A percentile compares a stretch with the other conserved stretches of the same genome.
phyloP scores from a whole-genome alignment of 2,113 vertebrate species.

The Cyrtonyx montezumae region DNA sequence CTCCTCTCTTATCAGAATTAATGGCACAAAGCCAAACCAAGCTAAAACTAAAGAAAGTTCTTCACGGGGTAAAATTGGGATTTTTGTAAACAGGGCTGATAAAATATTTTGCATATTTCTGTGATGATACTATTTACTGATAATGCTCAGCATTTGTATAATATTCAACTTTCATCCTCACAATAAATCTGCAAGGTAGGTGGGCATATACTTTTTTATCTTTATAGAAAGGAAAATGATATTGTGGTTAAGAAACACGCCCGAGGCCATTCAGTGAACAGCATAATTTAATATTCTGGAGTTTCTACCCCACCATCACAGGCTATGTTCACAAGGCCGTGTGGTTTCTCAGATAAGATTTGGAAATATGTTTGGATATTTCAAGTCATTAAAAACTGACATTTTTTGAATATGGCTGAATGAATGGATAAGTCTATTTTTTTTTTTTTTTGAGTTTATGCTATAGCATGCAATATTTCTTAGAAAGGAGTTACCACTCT shows the following conservation, averaged over 20 bases:
- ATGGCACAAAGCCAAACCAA: neutral
- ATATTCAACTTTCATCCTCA: neutral
- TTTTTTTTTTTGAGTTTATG: neutral
- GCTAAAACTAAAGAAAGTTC: slow-evolving; percentile 14
- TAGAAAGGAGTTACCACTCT: neutral
- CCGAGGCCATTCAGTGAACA: neutral
- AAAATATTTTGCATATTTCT: neutral
- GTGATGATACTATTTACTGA: neutral
- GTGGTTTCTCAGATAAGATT: neutral
- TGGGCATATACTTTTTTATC: neutral
- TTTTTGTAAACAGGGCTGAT: neutral
- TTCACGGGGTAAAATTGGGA: neutral
- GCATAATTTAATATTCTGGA: neutral
- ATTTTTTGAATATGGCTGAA: neutral
- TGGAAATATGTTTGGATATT: neutral
- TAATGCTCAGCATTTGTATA: neutral
- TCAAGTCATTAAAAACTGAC: neutral
- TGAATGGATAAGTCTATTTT: neutral
- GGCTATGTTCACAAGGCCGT: neutral
- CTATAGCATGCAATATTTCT: neutral
- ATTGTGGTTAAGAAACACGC: neutral
- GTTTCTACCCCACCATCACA: neutral
- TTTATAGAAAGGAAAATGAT: slow-evolving; percentile 6
- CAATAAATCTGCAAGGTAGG: neutral
- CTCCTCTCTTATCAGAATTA: neutral